A percentile compares a stretch with the other conserved stretches of the same genome.
Evolutionary conservation across 2,113 vertebrate species (phyloP).

Genomic region (Orcinus orca): DNA sequence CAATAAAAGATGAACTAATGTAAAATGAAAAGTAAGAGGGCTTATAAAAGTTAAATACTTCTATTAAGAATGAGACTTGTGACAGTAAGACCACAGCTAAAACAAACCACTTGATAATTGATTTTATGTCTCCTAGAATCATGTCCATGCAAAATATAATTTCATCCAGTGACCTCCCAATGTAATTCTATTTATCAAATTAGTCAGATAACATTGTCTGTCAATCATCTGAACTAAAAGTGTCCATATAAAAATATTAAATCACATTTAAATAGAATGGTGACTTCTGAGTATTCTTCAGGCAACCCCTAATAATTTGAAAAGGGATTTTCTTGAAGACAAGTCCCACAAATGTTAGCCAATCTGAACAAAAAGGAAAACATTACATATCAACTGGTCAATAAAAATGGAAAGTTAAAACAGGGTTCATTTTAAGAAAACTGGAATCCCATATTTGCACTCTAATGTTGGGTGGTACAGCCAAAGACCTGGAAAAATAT

Average conservation of each 20-base stretch:
- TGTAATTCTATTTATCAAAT: not conserved
- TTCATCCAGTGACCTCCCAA: not conserved
- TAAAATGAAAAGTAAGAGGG: not conserved
- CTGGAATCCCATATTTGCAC: slow-evolving; percentile 1
- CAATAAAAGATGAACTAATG: slow-evolving; percentile 5
- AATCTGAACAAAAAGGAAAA: not conserved
- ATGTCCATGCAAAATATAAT: not conserved
- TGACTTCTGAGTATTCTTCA: slow-evolving; percentile 8
- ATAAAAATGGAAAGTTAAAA: slow-evolving; percentile 23
- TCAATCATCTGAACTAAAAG: not conserved
- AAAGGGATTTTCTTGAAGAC: slow-evolving; percentile 26
- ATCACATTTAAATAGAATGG: slow-evolving; percentile 31
- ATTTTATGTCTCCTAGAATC: not conserved
- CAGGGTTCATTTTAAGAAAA: not conserved
- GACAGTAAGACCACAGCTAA: not conserved
- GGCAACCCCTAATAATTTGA: not conserved
- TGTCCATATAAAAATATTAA: not conserved
- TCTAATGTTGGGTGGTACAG: not conserved
- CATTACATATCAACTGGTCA: not conserved
- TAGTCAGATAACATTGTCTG: not conserved
- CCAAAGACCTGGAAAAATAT: not conserved
- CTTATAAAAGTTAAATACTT: slow-evolving; percentile 29
- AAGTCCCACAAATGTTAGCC: slow-evolving; percentile 3
- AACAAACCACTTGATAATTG: slow-evolving; percentile 27
- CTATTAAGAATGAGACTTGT: not conserved